These are phyloP conservation scores for Erpetoichthys calabaricus DNA, from an alignment of 2,797 vertebrate genomes.

Conservation along the genomic window DNA sequence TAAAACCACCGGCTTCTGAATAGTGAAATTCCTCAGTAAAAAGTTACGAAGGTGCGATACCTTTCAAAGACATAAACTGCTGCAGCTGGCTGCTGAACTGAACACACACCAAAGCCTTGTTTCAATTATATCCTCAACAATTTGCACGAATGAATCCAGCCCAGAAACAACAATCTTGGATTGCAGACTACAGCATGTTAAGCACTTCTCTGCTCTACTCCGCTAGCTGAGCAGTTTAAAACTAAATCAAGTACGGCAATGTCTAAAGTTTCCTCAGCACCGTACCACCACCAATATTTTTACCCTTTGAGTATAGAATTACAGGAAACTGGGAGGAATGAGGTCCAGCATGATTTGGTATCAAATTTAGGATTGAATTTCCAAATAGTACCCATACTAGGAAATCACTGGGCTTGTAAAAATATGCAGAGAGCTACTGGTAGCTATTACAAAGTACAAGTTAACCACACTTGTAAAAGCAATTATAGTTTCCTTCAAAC, in stretches of 20 bases:
- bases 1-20: slow-evolving; percentile 42
- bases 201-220: slow-evolving; percentile 43
- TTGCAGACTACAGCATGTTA: slow-evolving; percentile 35
- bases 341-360: slow-evolving; percentile 63
- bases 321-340: slow-evolving; percentile 84
- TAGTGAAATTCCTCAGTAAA: slow-evolving; percentile 39
- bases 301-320: slow-evolving; percentile 80
- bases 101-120: slow-evolving; percentile 42
- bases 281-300: slow-evolving; percentile 79
- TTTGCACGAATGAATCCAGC: slow-evolving; percentile 41
- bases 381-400: slow-evolving; percentile 45
- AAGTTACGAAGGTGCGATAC: slow-evolving; percentile 33
- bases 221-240: slow-evolving; percentile 41
- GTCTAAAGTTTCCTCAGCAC: slow-evolving; percentile 61
- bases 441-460: slow-evolving; percentile 24
- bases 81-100: slow-evolving; percentile 36
- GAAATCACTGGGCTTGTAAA: slow-evolving; percentile 31
- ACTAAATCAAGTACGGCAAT: slow-evolving; percentile 37
- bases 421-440: slow-evolving; percentile 31
- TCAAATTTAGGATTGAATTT: slow-evolving; percentile 52
- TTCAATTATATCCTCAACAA: slow-evolving; percentile 46
- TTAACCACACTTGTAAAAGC: slow-evolving; percentile 8
- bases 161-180: slow-evolving; percentile 41
- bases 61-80: slow-evolving; percentile 41
- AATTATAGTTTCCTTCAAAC: slow-evolving; percentile 4